Evolutionary conservation across 1,140 invertebrate genomes (phyloP).

Genomic region (Pygmarrhopalites habei): DNA sequence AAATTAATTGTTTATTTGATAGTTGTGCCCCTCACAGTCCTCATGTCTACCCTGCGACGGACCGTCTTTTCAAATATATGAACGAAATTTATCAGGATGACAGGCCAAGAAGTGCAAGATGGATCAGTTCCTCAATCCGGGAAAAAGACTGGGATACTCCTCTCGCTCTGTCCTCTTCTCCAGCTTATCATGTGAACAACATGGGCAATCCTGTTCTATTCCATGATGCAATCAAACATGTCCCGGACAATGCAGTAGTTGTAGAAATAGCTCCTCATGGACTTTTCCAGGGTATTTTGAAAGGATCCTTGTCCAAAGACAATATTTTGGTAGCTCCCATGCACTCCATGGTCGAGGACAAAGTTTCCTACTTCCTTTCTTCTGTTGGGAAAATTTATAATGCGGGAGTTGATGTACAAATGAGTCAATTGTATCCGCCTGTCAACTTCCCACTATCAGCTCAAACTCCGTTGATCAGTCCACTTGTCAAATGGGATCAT

Average conservation of each 20-base stretch:
- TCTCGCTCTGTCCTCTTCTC: slow-evolving; percentile 75
- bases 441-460: slow-evolving; percentile 22
- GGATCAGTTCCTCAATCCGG: slow-evolving; percentile 88
- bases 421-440: slow-evolving; percentile 13
- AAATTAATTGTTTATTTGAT: no score
- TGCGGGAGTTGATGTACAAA: slow-evolving; percentile 14
- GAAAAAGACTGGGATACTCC: slow-evolving; percentile 68
- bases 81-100: slow-evolving; percentile 48
- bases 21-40: slow-evolving; percentile 13
- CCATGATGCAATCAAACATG: slow-evolving; percentile 66
- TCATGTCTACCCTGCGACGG: slow-evolving; percentile 52
- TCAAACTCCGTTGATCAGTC: slow-evolving; percentile 15
- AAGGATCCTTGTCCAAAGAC: slow-evolving; percentile 50
- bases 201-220: slow-evolving; percentile 66
- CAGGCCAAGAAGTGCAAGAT: slow-evolving; percentile 66
- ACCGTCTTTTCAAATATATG: slow-evolving; percentile 49
- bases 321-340: slow-evolving; percentile 70
- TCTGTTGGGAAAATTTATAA: slow-evolving; percentile 49
- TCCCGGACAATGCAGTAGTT: slow-evolving; percentile 70
- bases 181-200: slow-evolving; percentile 72
- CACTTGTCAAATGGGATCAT: slow-evolving; percentile 37
- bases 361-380: slow-evolving; percentile 60
- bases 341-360: slow-evolving; percentile 63
- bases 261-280: slow-evolving; percentile 80
- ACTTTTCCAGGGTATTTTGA: slow-evolving; percentile 58